phyloP scores from a whole-genome alignment of 2,888 invertebrate genomes.

The Xylota sylvarum region DNA sequence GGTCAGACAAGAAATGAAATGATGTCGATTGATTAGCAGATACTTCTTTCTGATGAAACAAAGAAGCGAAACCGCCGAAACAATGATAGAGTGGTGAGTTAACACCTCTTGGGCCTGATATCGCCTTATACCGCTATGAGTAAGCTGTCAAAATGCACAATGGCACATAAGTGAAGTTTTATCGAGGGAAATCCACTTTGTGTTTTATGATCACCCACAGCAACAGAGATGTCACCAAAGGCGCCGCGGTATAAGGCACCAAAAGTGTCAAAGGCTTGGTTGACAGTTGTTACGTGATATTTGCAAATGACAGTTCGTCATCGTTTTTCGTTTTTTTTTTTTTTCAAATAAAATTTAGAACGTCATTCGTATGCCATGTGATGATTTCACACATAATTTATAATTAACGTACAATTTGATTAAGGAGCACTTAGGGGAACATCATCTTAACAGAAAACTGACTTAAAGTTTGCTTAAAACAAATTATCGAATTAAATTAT shows the following conservation, averaged over 20 bases:
- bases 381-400: conserved; percentile 26
- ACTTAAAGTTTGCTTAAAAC: not conserved
- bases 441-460: too few species aligned
- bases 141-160: conserved; percentile 8
- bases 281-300: not conserved
- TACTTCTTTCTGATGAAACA: conserved; percentile 8
- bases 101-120: conserved; percentile 44
- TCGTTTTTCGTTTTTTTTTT: not conserved
- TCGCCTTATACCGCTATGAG: conserved; percentile 20
- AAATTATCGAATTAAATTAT: conserved; percentile 11
- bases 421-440: conserved; percentile 1
- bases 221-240: conserved; percentile 2
- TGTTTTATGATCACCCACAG: not conserved
- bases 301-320: conserved; percentile 3
- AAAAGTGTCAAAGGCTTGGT: conserved; percentile 21
- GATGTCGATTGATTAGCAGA: conserved; percentile 35
- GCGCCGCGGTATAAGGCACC: conserved; percentile 2
- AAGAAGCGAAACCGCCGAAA: conserved; percentile 6
- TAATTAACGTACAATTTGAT: conserved; percentile 1
- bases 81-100: conserved; percentile 16
- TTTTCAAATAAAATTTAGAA: not conserved
- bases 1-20: conserved; percentile 24
- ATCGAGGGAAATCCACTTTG: not conserved
- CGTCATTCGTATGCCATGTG: not conserved
- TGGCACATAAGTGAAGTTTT: conserved; percentile 4